Conservation (phyloP, 1,140 invertebrate species). For the Nephila pilipes region DNA sequence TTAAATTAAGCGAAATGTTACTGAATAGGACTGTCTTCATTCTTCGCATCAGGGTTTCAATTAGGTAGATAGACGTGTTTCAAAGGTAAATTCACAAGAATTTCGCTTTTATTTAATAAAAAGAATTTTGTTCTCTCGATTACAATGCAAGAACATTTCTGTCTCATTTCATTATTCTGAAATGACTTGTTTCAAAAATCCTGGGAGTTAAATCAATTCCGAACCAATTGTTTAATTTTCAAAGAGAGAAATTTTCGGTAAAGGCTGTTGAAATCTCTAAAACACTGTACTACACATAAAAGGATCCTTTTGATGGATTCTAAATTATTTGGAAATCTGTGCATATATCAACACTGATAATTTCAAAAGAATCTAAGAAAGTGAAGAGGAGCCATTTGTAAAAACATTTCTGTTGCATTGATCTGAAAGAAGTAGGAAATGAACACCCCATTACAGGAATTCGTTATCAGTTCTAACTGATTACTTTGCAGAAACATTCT, state of each 20-base stretch:
- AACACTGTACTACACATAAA: neutral
- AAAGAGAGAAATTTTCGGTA: neutral
- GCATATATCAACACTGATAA: neutral
- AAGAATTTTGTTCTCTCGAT: neutral
- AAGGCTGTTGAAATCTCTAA: neutral
- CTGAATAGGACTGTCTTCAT: too few species aligned
- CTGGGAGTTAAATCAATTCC: neutral
- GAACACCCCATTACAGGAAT: neutral
- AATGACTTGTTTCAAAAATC: neutral
- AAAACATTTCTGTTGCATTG: neutral
- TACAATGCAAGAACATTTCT: neutral
- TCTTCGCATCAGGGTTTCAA: too few species aligned
- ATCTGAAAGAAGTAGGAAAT: neutral
- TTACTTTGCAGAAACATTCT: neutral
- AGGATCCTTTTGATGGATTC: neutral
- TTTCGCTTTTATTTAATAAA: neutral
- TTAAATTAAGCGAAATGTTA: too few species aligned
- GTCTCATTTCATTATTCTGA: neutral
- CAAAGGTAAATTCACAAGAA: neutral
- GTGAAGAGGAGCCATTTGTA: neutral
- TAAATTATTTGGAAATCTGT: neutral
- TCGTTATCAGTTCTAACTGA: neutral
- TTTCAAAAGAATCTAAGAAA: neutral
- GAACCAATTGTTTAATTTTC: neutral
- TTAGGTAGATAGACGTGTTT: too few species aligned